Conservation (phyloP, 1,140 invertebrate species). For the Drosophila ambigua region DNA sequence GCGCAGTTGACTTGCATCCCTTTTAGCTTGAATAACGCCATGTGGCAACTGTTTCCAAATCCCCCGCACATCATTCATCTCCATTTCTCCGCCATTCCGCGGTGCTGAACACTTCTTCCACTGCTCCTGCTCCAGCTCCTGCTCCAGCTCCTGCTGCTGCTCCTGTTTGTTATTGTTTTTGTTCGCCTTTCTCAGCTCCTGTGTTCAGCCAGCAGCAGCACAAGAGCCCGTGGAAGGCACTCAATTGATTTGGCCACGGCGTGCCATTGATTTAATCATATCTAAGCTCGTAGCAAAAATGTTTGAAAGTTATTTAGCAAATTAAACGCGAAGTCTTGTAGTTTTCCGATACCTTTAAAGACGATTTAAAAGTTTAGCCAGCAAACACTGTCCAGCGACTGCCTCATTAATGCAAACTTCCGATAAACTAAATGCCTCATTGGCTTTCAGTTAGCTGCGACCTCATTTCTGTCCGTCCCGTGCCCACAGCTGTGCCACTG, state of each 20-base stretch:
- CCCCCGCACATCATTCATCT: conserved; percentile 64
- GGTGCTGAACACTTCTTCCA: background rate
- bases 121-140: background rate
- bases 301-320: too few relatives aligned
- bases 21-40: conserved; percentile 57
- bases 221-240: background rate
- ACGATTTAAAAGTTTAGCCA: too few relatives aligned
- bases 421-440: background rate
- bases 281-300: too few relatives aligned
- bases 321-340: too few relatives aligned
- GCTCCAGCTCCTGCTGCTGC: too few relatives aligned
- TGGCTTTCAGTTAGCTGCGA: background rate
- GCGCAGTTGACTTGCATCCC: conserved; percentile 61
- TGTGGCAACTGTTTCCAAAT: conserved; percentile 68
- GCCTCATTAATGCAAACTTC: too few relatives aligned
- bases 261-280: too few relatives aligned
- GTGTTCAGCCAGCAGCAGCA: conserved; percentile 15
- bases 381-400: too few relatives aligned
- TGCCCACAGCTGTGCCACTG: conserved; percentile 4
- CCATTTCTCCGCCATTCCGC: conserved; percentile 40
- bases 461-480: conserved; percentile 7
- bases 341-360: too few relatives aligned
- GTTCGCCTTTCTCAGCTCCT: conserved; percentile 15
- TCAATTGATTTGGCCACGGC: too few relatives aligned
- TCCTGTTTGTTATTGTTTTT: too few relatives aligned